Evolutionary conservation across 2,797 vertebrate genomes (phyloP), one percentile per base, ranked within the genome.

Genomic region (Anas bernieri): DNA sequence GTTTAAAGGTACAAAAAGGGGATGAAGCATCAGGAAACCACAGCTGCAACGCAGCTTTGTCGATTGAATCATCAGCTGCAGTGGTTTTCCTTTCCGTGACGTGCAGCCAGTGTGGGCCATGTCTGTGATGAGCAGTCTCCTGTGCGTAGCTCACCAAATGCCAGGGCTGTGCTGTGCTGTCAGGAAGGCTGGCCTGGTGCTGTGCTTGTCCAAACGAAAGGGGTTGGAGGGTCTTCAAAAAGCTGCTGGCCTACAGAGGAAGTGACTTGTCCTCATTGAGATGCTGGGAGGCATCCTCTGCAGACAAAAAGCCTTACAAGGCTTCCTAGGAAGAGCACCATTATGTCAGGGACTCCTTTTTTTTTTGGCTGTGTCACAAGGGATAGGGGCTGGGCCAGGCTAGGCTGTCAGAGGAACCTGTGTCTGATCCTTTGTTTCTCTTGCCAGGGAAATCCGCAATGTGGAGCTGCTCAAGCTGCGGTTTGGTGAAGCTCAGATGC

Each of bases 401-500:
- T 66, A 0, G 0, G 18, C 37, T 33, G 6, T 31, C n/a, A 1
- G 1, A 35, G 62, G 30, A 9, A 14, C 9, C 37, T 0, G 0
- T n/a, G 17, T 18, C 22, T 86, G n/a, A 88, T 17, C 28, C 70
- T 48, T 35, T 58, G 39, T 68, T 78, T 91, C 84, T 89, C 59
- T 33, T 70, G 79, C 7, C 96, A 99, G 99, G 96, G 99, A 99
- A 92, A 99, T 99, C 35, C 98, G 99, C 54, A 99, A 99, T 0
- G 99, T 99, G 97, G 99, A 99, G 97, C 98, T 99, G 97, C 97
- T 99, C 96, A 99, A 99, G 97, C 98, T 99, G 83, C 97, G 99
- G 10, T 99, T 99, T 31, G 99, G 99, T 1, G 99, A 99, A 96
- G 99, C 99, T 16, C 99, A 99, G 92, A 99, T 99, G 99, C 99